phyloP scores from a whole-genome alignment of 2,797 vertebrate species.

The Carapus acus region DNA sequence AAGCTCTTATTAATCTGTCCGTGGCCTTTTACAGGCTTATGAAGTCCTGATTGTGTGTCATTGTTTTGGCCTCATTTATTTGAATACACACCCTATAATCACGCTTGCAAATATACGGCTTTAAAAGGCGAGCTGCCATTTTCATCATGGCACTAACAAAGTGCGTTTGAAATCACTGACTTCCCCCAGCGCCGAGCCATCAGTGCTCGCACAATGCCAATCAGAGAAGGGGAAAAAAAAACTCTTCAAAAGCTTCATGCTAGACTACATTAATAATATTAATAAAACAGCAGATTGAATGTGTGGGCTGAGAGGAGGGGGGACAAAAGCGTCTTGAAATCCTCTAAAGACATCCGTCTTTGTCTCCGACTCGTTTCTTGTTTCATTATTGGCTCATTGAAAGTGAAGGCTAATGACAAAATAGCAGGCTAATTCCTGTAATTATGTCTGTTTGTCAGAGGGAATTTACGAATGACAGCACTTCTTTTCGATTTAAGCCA shows the following conservation, averaged over 20 bases:
- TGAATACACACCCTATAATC: slow-evolving; percentile 77
- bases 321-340: slow-evolving; percentile 60
- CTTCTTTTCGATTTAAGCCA: slow-evolving; percentile 53
- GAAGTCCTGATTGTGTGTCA: slow-evolving; percentile 76
- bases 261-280: slow-evolving; percentile 76
- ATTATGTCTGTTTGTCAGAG: slow-evolving; percentile 74
- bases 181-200: slow-evolving; percentile 68
- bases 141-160: slow-evolving; percentile 72
- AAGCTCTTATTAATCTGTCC: slow-evolving; percentile 76
- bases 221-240: slow-evolving; percentile 59
- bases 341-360: slow-evolving; percentile 68
- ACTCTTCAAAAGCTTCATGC: slow-evolving; percentile 59
- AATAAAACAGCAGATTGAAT: slow-evolving; percentile 70
- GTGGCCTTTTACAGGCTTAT: slow-evolving; percentile 69
- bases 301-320: slow-evolving; percentile 57
- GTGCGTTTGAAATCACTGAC: slow-evolving; percentile 73
- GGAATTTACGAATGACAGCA: slow-evolving; percentile 66
- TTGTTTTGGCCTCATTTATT: slow-evolving; percentile 78
- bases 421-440: slow-evolving; percentile 75
- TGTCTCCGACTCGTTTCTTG: slow-evolving; percentile 69
- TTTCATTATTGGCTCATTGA: slow-evolving; percentile 71
- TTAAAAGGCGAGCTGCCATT: slow-evolving; percentile 75
- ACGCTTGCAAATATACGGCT: slow-evolving; percentile 67
- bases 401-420: slow-evolving; percentile 76
- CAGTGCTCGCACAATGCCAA: slow-evolving; percentile 72